Base-by-base conservation (phyloP, 2,888 invertebrate species). In the Marasmarcha lunaedactyla region DNA sequence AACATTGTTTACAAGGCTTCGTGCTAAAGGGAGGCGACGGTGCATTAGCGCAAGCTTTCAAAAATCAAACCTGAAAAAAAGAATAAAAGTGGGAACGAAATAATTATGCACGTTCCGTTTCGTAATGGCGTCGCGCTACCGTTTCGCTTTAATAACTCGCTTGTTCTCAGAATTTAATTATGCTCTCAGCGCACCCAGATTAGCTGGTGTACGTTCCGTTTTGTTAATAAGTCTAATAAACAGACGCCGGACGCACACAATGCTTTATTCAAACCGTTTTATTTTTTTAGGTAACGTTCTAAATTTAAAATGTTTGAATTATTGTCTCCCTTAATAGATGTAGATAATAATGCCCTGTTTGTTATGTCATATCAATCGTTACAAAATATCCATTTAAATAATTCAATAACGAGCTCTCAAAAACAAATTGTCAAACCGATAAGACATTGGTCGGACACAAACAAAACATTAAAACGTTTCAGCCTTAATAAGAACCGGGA, bases 141-240 rank as follows among this genome's bases (percentile, higher is more conserved):
- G 81, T 81, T 79, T 73, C 71, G 72, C 67, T 77, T 76, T 81
- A 78, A 76, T 74, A 77, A 74, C 73, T 66, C 66, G 73, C 78
- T 79, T 76, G 78, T 81, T 81, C 79, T 69, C 71, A 71, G 81
- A 79, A 79, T 78, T 79, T 83, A 79, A 81, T 83, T 79, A 81
- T 64, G 66, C 61, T 55, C 67, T 55, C 60, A 66, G 67, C 61
- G 66, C 58, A 63, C 70, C 68, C 68, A 73, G 81, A 79, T 81
- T 81, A 81, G 78, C 69, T 56, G 60, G 52, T 62, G 65, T 60
- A 64, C 71, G 73, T 72, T 72, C 71, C 69, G 67, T 76, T 77
- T 78, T 74, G 76, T 77, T 79, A 77, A 78, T 81, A 77, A 74
- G 70, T 69, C 66, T 67, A 73, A 74, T 78, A 77, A 20, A 74